Conservation (phyloP, 2,797 vertebrate species). For the Crocodylus rhombifer region DNA sequence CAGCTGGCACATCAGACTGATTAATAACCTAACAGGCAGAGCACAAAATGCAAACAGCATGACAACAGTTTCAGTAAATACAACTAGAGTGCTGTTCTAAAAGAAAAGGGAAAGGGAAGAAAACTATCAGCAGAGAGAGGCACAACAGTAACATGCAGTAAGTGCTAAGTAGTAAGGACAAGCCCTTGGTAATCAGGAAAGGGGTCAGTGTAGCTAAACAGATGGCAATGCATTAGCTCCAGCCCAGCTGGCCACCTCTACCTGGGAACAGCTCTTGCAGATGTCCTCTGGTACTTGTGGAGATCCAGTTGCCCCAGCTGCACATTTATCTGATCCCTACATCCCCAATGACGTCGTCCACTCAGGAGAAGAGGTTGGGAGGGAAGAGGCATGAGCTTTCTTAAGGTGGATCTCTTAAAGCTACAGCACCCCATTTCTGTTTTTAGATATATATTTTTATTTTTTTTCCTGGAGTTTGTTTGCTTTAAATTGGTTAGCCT, state of each 20-base stretch:
- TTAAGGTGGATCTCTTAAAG: constrained; percentile 62
- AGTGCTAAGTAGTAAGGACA: neutral
- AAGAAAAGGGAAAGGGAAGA: neutral
- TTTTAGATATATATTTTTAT: neutral
- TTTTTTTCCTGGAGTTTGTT: neutral
- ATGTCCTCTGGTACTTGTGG: constrained; percentile 27
- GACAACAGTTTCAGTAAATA: neutral
- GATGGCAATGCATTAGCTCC: neutral
- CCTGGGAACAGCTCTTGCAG: constrained; percentile 33
- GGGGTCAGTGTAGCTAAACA: constrained; percentile 26
- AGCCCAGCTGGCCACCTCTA: constrained; percentile 1
- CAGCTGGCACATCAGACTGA: constrained; percentile 1
- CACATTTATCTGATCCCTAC: constrained; percentile 54
- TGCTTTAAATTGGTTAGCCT: neutral
- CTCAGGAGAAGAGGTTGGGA: neutral
- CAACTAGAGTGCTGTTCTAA: neutral
- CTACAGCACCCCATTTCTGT: neutral
- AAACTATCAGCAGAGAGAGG: neutral
- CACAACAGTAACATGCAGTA: neutral
- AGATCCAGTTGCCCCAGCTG: constrained; percentile 9
- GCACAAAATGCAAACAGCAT: constrained; percentile 4
- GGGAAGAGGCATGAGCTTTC: neutral
- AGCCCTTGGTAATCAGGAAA: neutral
- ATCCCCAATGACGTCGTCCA: constrained; percentile 34
- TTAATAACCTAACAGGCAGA: constrained; percentile 1